These are phyloP conservation scores for Nomada ruficornis DNA, from an alignment of 2,888 invertebrate species.

Conservation along the genomic window DNA sequence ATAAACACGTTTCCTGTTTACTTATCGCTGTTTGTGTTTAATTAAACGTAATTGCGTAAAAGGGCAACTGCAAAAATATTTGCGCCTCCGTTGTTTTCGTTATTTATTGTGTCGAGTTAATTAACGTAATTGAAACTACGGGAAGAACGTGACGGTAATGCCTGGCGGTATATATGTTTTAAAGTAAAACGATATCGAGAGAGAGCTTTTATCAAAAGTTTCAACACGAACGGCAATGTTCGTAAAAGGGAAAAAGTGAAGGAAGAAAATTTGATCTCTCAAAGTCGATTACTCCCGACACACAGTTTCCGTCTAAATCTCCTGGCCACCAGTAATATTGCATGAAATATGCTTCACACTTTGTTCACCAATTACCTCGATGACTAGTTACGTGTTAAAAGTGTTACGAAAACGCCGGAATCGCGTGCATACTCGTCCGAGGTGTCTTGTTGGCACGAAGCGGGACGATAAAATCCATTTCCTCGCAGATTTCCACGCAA, in stretches of 20 bases:
- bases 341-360: conserved; percentile 59
- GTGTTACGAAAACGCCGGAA: conserved; percentile 60
- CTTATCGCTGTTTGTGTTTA: conserved; percentile 16
- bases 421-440: conserved; percentile 56
- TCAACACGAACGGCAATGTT: background rate
- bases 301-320: conserved; percentile 42
- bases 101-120: background rate
- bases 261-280: background rate
- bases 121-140: background rate
- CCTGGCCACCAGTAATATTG: conserved; percentile 45
- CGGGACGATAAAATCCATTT: conserved; percentile 47
- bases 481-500: conserved; percentile 42
- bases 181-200: background rate
- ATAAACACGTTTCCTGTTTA: background rate
- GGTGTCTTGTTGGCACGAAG: conserved; percentile 55
- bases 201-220: conserved; percentile 1
- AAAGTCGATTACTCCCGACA: conserved; percentile 35
- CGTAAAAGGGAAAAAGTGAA: background rate
- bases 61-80: background rate
- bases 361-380: conserved; percentile 62
- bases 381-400: conserved; percentile 62
- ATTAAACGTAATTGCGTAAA: conserved; percentile 14
- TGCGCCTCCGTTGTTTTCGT: background rate
- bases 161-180: background rate
- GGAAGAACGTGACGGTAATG: background rate